Conservation (phyloP, 1,140 invertebrate genomes). For the Ylistrum balloti region DNA sequence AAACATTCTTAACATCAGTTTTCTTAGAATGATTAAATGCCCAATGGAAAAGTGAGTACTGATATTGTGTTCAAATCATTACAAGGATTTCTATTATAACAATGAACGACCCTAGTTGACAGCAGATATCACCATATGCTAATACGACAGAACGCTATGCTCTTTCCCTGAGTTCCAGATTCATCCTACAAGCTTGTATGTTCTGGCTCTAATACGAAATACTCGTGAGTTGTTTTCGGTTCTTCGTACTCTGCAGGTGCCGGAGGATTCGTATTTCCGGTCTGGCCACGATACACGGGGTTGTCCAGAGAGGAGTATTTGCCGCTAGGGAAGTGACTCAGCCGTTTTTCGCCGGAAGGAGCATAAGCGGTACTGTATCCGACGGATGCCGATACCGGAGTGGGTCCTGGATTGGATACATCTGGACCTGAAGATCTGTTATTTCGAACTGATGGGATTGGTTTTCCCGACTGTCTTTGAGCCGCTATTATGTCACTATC, state of each 20-base stretch:
- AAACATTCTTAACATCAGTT: too few species aligned
- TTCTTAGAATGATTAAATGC: too few species aligned
- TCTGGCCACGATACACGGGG: not conserved
- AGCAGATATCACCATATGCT: too few species aligned
- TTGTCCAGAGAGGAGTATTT: not conserved
- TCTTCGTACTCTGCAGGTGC: not conserved
- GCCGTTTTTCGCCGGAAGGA: not conserved
- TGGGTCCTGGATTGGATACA: not conserved
- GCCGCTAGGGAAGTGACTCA: conserved; percentile 7
- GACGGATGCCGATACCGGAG: not conserved
- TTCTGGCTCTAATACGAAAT: conserved; percentile 10
- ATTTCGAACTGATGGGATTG: not conserved
- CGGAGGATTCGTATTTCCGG: not conserved
- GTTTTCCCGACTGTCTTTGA: not conserved
- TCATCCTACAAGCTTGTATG: not conserved
- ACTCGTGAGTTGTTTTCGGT: not conserved
- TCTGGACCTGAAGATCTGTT: not conserved
- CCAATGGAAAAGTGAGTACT: too few species aligned
- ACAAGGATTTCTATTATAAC: too few species aligned
- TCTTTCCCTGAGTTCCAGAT: too few species aligned
- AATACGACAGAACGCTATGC: too few species aligned
- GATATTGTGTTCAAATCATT: too few species aligned
- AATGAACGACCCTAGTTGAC: too few species aligned
- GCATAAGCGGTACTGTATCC: not conserved
- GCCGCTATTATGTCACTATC: conserved; percentile 4